Base-by-base conservation (phyloP, 2,113 vertebrate species). In the Rhinopithecus roxellana region DNA sequence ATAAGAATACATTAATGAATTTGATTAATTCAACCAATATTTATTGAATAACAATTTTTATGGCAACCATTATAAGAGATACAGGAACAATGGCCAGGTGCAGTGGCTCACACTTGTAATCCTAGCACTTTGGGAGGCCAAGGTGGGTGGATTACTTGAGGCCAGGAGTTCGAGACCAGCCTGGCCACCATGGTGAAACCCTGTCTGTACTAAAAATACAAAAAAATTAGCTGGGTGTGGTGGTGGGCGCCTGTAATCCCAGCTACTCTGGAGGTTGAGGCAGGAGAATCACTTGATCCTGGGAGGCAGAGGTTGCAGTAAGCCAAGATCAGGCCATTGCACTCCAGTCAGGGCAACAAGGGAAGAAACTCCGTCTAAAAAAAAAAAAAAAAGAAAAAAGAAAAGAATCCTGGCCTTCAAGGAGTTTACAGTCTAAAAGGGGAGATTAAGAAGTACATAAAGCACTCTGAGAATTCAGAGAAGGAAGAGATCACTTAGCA, bases 1-100 rank as follows among this genome's bases (percentile, higher is more conserved):
- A 85, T 69, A 92, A 89, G 52, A 94, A 86, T 50, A 89, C 84
- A 89, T 89, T 70, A 90, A 94, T 86, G 20, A 48, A 84, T 79
- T 35, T 52, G 43, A 90, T 40, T 96, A 69, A 93, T 85, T 96
- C 43, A 75, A 80, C 55, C 9, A 80, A 67, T 64, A 84, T 59
- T 70, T 91, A 72, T 23, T 92, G 13, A 75, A 48, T 89, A 92
- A 9, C 17, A 78, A 67, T 75, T 94, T 95, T 78, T 90, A 96
- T 85, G 43, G 32, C 35, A 57, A 89, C 78, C 17, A 79, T 78
- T 72, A 82, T 3, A 64, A 64, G 59, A 75, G 45, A 81, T 59
- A 57, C 38, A 59, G 43, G 30, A 25, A 70, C 16, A 82, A 79
- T 32, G 27, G 61, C 61, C 27, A 64, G 61, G 61, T 64, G 61